Conservation (phyloP, 2,888 invertebrate genomes). For the Stegana nigrithorax region DNA sequence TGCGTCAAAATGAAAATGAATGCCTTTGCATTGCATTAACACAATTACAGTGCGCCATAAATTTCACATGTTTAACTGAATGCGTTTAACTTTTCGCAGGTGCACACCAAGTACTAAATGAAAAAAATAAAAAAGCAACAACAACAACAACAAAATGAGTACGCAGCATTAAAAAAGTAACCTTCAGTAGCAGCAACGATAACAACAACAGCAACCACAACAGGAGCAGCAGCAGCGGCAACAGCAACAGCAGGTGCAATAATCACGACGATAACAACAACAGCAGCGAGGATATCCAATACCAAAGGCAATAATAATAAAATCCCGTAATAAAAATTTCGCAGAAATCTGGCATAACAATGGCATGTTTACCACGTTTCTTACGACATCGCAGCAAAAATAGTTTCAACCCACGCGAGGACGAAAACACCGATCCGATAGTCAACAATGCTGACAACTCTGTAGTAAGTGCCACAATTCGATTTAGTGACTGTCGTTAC, state of each 20-base stretch:
- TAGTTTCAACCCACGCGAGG: conserved; percentile 59
- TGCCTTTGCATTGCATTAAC: no score
- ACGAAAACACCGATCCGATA: conserved; percentile 61
- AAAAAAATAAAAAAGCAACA: background rate
- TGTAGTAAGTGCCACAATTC: conserved; percentile 56
- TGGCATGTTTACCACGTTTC: conserved; percentile 63
- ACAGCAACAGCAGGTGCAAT: no score
- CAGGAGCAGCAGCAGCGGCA: background rate
- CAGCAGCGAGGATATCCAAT: conserved; percentile 25
- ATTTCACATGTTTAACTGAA: no score
- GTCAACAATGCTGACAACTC: conserved; percentile 53
- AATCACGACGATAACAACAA: no score
- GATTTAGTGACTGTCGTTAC: background rate
- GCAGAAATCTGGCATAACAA: conserved; percentile 23
- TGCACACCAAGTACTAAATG: no score
- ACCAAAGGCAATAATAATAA: background rate
- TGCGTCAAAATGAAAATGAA: background rate
- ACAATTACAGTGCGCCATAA: no score
- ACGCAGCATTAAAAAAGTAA: no score
- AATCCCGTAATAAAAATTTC: conserved; percentile 14
- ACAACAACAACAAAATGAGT: no score
- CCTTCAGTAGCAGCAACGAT: no score
- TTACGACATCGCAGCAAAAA: conserved; percentile 54
- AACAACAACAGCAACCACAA: background rate
- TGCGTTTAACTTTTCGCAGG: no score